Base-by-base conservation (phyloP, 2,113 vertebrate species). In the Corythaixoides concolor region DNA sequence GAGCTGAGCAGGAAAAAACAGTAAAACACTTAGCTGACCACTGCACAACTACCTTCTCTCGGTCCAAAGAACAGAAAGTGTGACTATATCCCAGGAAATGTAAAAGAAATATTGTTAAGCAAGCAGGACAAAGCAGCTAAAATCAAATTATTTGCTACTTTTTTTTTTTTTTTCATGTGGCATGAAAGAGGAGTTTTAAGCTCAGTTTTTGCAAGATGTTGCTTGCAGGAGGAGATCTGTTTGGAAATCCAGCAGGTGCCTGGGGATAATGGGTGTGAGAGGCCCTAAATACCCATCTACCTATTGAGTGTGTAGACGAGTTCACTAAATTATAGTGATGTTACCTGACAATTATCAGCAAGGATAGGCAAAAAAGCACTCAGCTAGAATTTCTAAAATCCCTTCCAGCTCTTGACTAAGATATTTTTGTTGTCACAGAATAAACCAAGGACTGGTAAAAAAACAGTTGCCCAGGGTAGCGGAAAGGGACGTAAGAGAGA, bases 1-100 rank as follows among this genome's bases (percentile, higher is more conserved):
- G 88, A 95, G 49, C 66, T 72, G 88, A 95, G 49, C 66, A 79
- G 88, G 52, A 94, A 93, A 84, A 74, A 60, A 21, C 72, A 87
- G 2, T 21, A 35, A 60, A 52, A 75, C 56, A 68, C 22, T 67
- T 59, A 75, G 74, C 73, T 89, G 75, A 78, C 47, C 79, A 24
- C 33, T 94, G 74, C 26, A 45, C 45, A 63, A 35, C 79, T 64
- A 45, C 72, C 60, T 87, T 82, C 41, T 35, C n/a, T 50, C 1
- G 0, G 8, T 33, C 63, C 77, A 76, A 60, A 92, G 64, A 89
- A 28, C n/a, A 91, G 70, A 74, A 89, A 83, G 20, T 47, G 83
- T 39, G 58, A 83, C 53, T 12, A 12, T 41, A 66, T 50, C 33
- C 43, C 60, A 78, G 45, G 10, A 60, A 94, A 81, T 30, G 4